Percentiles rank a stretch among this genome's conserved stretches.
These are phyloP conservation scores for Epinotia nisella DNA, from an alignment of 2,888 invertebrate genomes.

Conservation along the genomic window DNA sequence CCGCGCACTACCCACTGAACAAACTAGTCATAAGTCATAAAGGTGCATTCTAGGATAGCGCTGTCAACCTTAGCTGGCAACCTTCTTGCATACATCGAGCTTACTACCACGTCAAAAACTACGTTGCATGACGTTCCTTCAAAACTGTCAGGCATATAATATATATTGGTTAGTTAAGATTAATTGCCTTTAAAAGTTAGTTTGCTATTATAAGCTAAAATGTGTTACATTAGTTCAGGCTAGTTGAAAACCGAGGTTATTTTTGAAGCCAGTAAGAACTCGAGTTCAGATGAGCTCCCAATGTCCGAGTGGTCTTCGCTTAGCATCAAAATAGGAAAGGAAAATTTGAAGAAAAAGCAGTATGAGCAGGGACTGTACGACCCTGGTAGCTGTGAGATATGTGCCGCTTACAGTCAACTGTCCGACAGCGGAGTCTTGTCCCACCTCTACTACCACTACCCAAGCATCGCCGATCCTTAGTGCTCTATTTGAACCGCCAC, in stretches of 20 bases:
- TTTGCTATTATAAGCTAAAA: constrained; percentile 6
- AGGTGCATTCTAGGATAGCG: too few relatives aligned
- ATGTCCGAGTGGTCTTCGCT: constrained; percentile 73
- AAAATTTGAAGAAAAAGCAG: constrained; percentile 57
- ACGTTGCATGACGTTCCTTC: too few relatives aligned
- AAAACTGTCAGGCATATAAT: too few relatives aligned
- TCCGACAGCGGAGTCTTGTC: constrained; percentile 65
- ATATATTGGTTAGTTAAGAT: too few relatives aligned
- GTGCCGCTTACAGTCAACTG: constrained; percentile 62
- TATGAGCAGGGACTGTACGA: constrained; percentile 59
- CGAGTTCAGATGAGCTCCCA: constrained; percentile 66
- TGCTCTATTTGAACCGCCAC: constrained; percentile 61
- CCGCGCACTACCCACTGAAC: too few relatives aligned
- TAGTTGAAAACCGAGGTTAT: constrained; percentile 46
- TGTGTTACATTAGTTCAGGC: neutral
- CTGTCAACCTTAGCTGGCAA: too few relatives aligned
- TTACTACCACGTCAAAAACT: too few relatives aligned
- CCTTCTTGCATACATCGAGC: too few relatives aligned
- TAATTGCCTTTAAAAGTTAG: neutral
- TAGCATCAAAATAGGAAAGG: constrained; percentile 50
- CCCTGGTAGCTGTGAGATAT: constrained; percentile 68
- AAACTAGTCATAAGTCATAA: too few relatives aligned
- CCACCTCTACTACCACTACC: constrained; percentile 70
- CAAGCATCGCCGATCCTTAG: constrained; percentile 62
- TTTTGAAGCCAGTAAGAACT: constrained; percentile 50